These are phyloP conservation scores for Tokudaia muenninki DNA, from an alignment of 2,797 vertebrate genomes.

Conservation along the genomic window DNA sequence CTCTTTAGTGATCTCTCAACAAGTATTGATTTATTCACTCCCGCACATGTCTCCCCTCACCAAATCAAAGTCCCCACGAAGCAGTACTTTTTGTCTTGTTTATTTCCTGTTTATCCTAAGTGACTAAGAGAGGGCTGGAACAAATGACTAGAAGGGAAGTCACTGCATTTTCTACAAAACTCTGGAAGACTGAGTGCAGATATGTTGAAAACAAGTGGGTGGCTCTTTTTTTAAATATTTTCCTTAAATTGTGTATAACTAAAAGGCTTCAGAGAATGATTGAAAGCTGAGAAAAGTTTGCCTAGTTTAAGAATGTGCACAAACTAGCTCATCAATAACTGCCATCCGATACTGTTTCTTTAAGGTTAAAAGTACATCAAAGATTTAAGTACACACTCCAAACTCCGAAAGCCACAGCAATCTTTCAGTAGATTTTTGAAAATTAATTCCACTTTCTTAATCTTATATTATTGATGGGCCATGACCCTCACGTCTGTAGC, in stretches of 20 bases:
- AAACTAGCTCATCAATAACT: background rate
- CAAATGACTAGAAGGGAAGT: background rate
- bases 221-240: conserved; percentile 33
- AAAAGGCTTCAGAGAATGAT: background rate
- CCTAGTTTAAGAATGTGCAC: background rate
- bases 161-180: background rate
- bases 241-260: background rate
- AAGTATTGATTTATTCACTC: background rate
- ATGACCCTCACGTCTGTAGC: background rate
- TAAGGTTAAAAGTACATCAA: conserved; percentile 3
- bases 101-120: background rate
- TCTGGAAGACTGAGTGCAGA: conserved; percentile 19
- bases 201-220: background rate
- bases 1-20: background rate
- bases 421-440: conserved; percentile 24
- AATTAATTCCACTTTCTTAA: conserved; percentile 5
- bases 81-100: background rate
- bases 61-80: background rate
- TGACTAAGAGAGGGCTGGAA: background rate
- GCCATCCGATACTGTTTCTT: background rate
- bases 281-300: conserved; percentile 23
- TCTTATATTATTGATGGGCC: background rate
- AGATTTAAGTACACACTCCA: conserved; percentile 27
- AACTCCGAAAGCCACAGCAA: background rate
- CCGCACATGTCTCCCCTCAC: background rate